Evolutionary conservation across 2,888 invertebrate species (phyloP), one percentile per base, ranked within the genome.

Genomic region (Herminia tarsipennalis): DNA sequence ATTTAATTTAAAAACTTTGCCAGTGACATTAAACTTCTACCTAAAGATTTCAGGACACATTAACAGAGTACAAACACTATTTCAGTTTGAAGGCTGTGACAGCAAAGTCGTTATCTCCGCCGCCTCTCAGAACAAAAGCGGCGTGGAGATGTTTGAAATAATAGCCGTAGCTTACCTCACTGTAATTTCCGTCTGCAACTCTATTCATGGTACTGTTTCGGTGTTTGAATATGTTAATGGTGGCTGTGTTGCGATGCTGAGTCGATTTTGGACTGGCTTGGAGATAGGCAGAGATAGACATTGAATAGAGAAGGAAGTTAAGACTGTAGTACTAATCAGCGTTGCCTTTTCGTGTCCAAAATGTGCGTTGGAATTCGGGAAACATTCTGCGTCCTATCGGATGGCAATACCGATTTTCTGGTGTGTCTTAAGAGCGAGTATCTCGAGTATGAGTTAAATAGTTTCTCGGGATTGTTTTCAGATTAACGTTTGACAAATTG

Each of bases 41-140:
- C 5, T 14, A 6, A 32, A 22, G 25, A 33, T 20, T 9, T 12
- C 32, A 20, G 39, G 22, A 39, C 30, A 10, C 25, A 17, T 5
- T 25, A n/a, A 27, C 21, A 37, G 27, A 24, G 24, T 16, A 24
- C 24, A 28, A 45, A 25, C 33, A 37, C 25, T 5, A 29, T 29
- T 10, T 16, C 22, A 30, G 35, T 46, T 30, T 12, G 37, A 39
- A 14, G 20, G 14, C 30, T 6, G 21, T 24, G 39, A 36, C 32
- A 41, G 41, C 35, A 32, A 38, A 24, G 43, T 34, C 22, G 46
- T 47, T 55, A 46, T 50, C 46, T 50, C 14, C 12, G 24, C 22
- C 33, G 47, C 29, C 27, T 28, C 28, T 39, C 22, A 21, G 32
- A 50, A 47, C 55, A 55, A 51, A 50, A 42, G 49, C 29, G 12